These are phyloP conservation scores for Agrilus planipennis DNA, from an alignment of 1,140 invertebrate species.

Conservation along the genomic window DNA sequence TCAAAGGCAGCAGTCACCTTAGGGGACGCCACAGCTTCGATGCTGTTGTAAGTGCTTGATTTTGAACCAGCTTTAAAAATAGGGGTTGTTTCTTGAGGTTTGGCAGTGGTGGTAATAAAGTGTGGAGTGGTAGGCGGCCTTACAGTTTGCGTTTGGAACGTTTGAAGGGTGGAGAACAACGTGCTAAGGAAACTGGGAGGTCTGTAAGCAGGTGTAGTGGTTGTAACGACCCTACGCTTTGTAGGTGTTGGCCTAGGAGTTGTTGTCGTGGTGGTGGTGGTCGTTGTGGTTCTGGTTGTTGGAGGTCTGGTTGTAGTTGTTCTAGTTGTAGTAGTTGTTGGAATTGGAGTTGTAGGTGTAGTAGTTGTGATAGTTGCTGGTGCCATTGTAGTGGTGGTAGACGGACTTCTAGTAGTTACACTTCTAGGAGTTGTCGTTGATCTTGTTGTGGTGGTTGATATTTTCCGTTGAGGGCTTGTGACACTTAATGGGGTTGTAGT, in stretches of 20 bases:
- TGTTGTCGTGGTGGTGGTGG: background rate
- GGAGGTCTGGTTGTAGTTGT: conserved; percentile 11
- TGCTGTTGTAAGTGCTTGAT: too few species aligned
- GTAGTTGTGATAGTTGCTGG: conserved; percentile 3
- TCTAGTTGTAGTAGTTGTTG: conserved; percentile 7
- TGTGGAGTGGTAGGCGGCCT: background rate
- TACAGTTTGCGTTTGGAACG: too few species aligned
- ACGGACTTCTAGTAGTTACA: background rate
- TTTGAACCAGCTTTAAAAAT: background rate
- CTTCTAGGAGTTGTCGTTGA: conserved; percentile 7
- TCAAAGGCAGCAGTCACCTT: conserved; percentile 7
- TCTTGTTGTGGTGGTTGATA: background rate
- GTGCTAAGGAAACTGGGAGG: too few species aligned
- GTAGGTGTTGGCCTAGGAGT: background rate
- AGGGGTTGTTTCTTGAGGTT: background rate
- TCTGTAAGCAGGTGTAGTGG: too few species aligned
- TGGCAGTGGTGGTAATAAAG: background rate
- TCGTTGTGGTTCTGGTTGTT: conserved; percentile 11
- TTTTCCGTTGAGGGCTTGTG: background rate
- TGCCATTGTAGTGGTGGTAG: conserved; percentile 6
- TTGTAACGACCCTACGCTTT: too few species aligned
- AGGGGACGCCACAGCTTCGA: background rate
- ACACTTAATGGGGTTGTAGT: background rate
- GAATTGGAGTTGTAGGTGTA: background rate
- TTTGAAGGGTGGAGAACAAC: too few species aligned